Evolutionary conservation across 2,113 vertebrate genomes (phyloP).

Genomic region (Colossoma macropomum): DNA sequence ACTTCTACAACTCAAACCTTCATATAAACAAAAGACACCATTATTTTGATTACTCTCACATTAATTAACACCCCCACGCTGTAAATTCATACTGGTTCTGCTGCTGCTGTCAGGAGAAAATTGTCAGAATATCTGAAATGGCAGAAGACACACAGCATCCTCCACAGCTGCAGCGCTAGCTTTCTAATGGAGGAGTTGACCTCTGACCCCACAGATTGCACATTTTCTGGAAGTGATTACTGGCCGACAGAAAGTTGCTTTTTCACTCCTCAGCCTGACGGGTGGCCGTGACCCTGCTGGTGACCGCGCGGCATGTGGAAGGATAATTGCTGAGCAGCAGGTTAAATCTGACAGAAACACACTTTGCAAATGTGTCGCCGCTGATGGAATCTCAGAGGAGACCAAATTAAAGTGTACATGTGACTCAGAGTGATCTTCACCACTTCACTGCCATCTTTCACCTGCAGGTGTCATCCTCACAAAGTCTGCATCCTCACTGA

Average conservation of each 20-base stretch:
- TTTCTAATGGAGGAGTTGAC: slow-evolving; percentile 34
- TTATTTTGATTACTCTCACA: too few species aligned
- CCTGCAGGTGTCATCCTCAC: too few species aligned
- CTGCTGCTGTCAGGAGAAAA: too few species aligned
- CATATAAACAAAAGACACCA: too few species aligned
- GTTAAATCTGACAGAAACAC: slow-evolving; percentile 72
- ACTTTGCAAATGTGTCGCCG: slow-evolving; percentile 68
- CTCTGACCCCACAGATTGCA: slow-evolving; percentile 64
- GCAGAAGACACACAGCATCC: not conserved
- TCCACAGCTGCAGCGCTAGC: not conserved
- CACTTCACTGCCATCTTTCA: slow-evolving; percentile 6
- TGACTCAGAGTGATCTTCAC: slow-evolving; percentile 20
- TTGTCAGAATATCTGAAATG: too few species aligned
- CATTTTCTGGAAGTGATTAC: slow-evolving; percentile 66
- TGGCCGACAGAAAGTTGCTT: slow-evolving; percentile 59
- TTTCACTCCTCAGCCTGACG: slow-evolving; percentile 59
- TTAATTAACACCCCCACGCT: too few species aligned
- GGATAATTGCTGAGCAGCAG: slow-evolving; percentile 71
- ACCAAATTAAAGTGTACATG: slow-evolving; percentile 60
- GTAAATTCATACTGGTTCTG: too few species aligned
- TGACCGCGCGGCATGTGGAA: slow-evolving; percentile 58
- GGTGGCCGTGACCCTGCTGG: slow-evolving; percentile 59
- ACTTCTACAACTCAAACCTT: too few species aligned
- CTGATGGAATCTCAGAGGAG: slow-evolving; percentile 45
- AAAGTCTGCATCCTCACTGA: too few species aligned